Percentiles rank a stretch among this genome's conserved stretches.
phyloP scores from a whole-genome alignment of 2,888 invertebrate species.

The Athalia cordata region DNA sequence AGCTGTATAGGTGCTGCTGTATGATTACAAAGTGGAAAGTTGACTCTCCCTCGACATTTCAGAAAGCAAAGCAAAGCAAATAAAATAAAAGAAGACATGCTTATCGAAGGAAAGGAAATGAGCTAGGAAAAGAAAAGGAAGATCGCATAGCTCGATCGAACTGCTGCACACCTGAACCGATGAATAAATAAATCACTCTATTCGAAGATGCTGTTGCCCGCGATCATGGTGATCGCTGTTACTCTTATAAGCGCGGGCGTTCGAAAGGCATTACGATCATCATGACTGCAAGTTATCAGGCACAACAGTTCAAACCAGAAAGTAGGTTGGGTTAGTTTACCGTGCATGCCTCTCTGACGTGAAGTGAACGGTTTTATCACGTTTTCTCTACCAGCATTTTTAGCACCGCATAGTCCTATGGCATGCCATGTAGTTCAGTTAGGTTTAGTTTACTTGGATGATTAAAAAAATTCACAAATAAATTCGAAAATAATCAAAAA shows the following conservation, averaged over 20 bases:
- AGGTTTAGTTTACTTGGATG: too few relatives aligned
- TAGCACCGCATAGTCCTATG: too few relatives aligned
- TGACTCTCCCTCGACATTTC: slow-evolving; percentile 37
- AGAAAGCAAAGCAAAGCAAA: too few relatives aligned
- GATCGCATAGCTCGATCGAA: too few relatives aligned
- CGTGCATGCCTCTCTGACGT: slow-evolving; percentile 58
- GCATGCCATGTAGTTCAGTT: too few relatives aligned
- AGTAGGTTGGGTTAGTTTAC: slow-evolving; percentile 63
- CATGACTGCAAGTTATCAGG: too few relatives aligned
- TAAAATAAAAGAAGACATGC: too few relatives aligned
- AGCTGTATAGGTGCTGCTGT: not conserved
- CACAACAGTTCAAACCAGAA: slow-evolving; percentile 56
- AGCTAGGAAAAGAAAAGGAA: too few relatives aligned
- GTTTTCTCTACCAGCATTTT: slow-evolving; percentile 66
- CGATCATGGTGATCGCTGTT: not conserved
- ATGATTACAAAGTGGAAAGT: slow-evolving; percentile 27
- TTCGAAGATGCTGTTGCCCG: slow-evolving; percentile 33
- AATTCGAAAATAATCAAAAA: too few relatives aligned
- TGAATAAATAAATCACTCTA: not conserved
- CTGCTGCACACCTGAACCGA: too few relatives aligned
- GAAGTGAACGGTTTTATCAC: slow-evolving; percentile 68
- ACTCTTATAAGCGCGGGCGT: slow-evolving; percentile 4
- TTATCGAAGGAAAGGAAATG: too few relatives aligned
- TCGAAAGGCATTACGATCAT: slow-evolving; percentile 23
- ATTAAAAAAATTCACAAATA: too few relatives aligned